Conservation (phyloP, 2,113 vertebrate species). For the Brienomyrus longianalis region DNA sequence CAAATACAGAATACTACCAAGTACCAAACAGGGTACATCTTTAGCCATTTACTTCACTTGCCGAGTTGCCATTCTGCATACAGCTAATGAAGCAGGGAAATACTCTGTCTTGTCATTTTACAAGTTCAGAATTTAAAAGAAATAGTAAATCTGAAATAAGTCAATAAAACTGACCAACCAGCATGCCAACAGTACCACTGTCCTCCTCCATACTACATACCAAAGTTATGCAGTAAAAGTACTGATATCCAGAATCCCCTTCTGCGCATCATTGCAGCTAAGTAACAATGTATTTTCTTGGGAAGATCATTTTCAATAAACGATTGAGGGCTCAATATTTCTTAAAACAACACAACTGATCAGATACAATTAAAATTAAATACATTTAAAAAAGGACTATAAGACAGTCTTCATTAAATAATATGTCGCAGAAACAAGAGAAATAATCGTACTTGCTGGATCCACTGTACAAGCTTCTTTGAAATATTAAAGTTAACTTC, state of each 20-base stretch:
- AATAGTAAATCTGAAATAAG: background rate
- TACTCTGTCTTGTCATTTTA: constrained; percentile 21
- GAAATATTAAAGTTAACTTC: constrained; percentile 25
- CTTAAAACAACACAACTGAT: background rate
- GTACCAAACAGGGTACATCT: background rate
- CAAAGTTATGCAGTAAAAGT: constrained; percentile 24
- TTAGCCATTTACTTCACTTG: background rate
- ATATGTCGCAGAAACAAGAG: background rate
- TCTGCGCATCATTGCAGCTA: background rate
- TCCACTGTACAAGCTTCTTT: background rate
- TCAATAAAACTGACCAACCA: background rate
- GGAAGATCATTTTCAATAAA: background rate
- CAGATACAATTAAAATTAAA: background rate
- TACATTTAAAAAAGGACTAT: background rate
- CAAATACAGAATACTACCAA: constrained; percentile 5
- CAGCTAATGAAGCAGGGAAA: constrained; percentile 24
- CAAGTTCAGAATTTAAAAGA: constrained; percentile 11
- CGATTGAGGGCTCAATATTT: background rate
- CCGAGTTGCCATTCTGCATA: background rate
- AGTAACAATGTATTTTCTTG: background rate
- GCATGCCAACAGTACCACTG: constrained; percentile 27
- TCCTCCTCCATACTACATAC: constrained; percentile 17
- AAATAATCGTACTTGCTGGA: background rate
- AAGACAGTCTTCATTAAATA: background rate
- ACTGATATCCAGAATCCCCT: constrained; percentile 23